Base-by-base conservation (phyloP, 2,113 vertebrate species). In the Phaethornis superciliosus region DNA sequence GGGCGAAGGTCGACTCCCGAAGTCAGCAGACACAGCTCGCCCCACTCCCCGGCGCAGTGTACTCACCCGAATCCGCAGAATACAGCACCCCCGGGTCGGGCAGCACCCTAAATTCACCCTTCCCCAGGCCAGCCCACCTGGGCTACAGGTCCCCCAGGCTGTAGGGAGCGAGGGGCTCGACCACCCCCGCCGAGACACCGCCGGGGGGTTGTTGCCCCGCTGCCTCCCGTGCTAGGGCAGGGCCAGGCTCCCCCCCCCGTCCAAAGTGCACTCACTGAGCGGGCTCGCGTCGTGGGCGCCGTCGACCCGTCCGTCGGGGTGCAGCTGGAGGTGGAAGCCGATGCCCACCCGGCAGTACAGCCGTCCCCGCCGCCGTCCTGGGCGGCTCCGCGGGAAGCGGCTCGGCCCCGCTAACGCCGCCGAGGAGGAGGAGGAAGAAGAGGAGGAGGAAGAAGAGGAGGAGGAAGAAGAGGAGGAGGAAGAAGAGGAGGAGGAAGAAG, bases 311-410 rank as follows among this genome's bases (percentile, higher is more conserved):
- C 99, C 99, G 97, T 99, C 99, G 86, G 98, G 98, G 96, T 99
- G 99, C 95, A 99, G 98, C 98, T 99, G 99, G 65, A 99, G 98
- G 85, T 99, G 99, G 98, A 99, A 99, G 35, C 99, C 99, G 96
- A 99, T 99, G 97, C 99, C 99, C 85, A 99, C 99, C 93, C 99
- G 97, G 95, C 99, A 99, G 96, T 99, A 99, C 32, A 99, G 98
- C 91, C 99, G 98, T 96, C 99, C 99, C 35, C 99, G 99, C 95
- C 99, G 98, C 97, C 99, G 99, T 89, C 99, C 99, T 15, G 98
- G 98, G 77, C 97, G 98, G 93, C 97, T 97, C 98, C 98, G 97
- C 92, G 97, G 97, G 87, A 97, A 97, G 23, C 96, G 96, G 93
- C 95, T 91, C 58, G 95, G 96, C 69, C 97, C 97, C 54, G 60